Evolutionary conservation across 2,888 invertebrate species (phyloP).

Genomic region (Zele albiditarsus): DNA sequence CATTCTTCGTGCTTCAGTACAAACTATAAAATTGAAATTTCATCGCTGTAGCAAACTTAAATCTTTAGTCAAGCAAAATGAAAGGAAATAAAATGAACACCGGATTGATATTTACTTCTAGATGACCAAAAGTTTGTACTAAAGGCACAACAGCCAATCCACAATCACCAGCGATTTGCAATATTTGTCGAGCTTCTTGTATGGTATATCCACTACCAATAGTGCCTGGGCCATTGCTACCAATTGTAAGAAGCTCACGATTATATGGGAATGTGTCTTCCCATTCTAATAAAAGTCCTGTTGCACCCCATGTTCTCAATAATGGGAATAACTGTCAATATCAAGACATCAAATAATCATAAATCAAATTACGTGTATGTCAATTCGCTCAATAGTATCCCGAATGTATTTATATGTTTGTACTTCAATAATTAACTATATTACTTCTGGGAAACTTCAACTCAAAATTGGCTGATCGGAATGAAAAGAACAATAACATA

Average conservation of each 20-base stretch:
- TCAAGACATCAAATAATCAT: no score
- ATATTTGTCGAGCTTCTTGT: conserved; percentile 80
- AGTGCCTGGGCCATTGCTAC: conserved; percentile 73
- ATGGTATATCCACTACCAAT: conserved; percentile 77
- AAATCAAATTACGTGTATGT: no score
- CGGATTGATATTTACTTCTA: conserved; percentile 78
- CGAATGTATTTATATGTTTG: no score
- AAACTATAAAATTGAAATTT: conserved; percentile 73
- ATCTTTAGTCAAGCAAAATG: not conserved
- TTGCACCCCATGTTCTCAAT: conserved; percentile 82
- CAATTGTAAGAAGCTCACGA: conserved; percentile 77
- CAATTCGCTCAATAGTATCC: no score
- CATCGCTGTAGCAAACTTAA: not conserved
- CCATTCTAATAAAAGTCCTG: conserved; percentile 89
- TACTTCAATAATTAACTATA: no score
- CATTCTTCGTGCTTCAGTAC: conserved; percentile 83
- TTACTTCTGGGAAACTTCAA: no score
- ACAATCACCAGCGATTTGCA: conserved; percentile 79
- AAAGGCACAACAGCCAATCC: conserved; percentile 84
- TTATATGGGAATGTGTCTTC: conserved; percentile 92
- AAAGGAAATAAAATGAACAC: not conserved
- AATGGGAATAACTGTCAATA: conserved; percentile 76
- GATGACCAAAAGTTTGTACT: conserved; percentile 91
- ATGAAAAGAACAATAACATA: no score
- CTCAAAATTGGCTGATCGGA: no score